Evolutionary conservation across 2,888 invertebrate genomes (phyloP).

Genomic region (Cantharis nigra): DNA sequence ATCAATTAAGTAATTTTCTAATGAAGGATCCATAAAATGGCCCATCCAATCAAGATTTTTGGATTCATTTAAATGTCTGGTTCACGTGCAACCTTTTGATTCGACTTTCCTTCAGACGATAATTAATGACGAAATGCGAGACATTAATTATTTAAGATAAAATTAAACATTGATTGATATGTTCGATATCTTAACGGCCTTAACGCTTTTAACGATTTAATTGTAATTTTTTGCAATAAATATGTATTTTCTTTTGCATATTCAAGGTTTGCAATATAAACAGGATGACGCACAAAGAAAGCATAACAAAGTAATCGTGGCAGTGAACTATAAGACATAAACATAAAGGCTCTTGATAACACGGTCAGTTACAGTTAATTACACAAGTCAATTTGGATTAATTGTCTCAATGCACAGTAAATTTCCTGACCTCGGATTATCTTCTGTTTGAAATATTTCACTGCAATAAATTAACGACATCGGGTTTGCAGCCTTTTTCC

Average conservation of each 20-base stretch:
- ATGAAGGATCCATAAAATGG: not conserved
- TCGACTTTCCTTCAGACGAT: not conserved
- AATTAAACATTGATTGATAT: not conserved
- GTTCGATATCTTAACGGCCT: not conserved
- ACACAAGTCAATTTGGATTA: conserved; percentile 28
- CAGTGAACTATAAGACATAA: conserved; percentile 15
- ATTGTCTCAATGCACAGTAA: conserved; percentile 21
- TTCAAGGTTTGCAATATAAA: not conserved
- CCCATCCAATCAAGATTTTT: not conserved
- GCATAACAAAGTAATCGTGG: not conserved
- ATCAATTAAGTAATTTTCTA: not conserved
- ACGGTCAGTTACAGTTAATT: conserved; percentile 27
- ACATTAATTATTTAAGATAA: not conserved
- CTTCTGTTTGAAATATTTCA: not conserved
- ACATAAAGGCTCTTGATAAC: conserved; percentile 11
- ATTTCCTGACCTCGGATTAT: conserved; percentile 26
- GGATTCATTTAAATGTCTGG: not conserved
- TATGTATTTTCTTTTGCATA: not conserved
- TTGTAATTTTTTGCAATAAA: not conserved
- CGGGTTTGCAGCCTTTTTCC: not conserved
- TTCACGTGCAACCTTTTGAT: not conserved
- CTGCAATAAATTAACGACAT: not conserved
- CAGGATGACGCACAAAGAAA: not conserved
- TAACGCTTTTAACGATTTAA: not conserved
- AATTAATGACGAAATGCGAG: not conserved